Conservation (phyloP, 2,888 invertebrate species). For the Atrina japonica region DNA sequence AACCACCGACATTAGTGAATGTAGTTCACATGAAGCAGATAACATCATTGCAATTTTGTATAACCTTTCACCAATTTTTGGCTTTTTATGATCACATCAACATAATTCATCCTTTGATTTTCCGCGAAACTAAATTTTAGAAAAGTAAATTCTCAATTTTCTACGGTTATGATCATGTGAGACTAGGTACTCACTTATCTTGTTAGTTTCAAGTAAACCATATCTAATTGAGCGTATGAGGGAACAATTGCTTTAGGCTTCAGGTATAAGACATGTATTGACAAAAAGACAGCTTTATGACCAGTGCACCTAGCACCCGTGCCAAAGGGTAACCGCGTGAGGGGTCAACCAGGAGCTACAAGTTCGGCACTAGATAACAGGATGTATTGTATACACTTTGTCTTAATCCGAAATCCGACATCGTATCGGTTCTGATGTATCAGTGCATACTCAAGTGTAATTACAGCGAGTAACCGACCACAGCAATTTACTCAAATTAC, state of each 20-base stretch:
- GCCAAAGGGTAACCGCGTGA: conserved; percentile 23
- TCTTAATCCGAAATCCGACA: neutral
- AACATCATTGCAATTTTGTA: no score
- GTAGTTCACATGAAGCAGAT: no score
- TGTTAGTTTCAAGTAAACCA: conserved; percentile 21
- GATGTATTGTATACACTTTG: conserved; percentile 16
- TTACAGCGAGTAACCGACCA: conserved; percentile 38
- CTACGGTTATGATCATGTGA: neutral
- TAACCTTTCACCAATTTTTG: no score
- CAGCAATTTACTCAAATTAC: conserved; percentile 47
- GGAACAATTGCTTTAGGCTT: conserved; percentile 33
- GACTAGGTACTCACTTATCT: conserved; percentile 5
- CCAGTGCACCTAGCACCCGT: conserved; percentile 34
- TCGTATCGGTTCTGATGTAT: no score
- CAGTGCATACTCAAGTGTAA: conserved; percentile 8
- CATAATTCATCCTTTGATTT: no score
- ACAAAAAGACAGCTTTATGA: conserved; percentile 41
- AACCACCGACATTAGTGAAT: no score
- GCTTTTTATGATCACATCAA: no score
- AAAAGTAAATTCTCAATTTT: conserved; percentile 4
- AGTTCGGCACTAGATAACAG: conserved; percentile 18
- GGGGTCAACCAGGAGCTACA: conserved; percentile 28
- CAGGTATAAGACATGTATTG: conserved; percentile 34
- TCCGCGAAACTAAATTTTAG: neutral
- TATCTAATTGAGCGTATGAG: conserved; percentile 39